Base-by-base conservation (phyloP, 53 echinoderm and acorn worm genomes). In the Temnopleurus reevesii region DNA sequence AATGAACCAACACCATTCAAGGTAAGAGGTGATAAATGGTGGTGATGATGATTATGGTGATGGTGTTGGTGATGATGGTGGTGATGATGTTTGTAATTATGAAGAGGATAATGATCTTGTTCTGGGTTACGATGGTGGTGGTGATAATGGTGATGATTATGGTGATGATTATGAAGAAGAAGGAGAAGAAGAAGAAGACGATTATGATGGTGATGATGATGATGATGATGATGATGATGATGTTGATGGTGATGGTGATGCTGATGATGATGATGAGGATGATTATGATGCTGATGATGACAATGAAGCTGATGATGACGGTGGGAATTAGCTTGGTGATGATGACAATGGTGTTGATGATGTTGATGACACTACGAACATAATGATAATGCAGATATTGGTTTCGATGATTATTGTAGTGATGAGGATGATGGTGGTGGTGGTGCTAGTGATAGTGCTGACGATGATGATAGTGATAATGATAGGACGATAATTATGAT, bases 1-100 rank as follows among this genome's bases (percentile, higher is more conserved):
- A 85, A 95, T 30, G 43, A 86, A 15, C 80, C 85, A 6, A 59
- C 94, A 33, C 94, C 97, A 21, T 97, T 97, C 71, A 97, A 94
- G 92, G 97, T 95, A 81, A 53, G 2, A 59, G 8, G n/a, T 60
- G 2, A 49, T 49, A 9, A 12, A 12, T 49, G 1, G 9, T 27
- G 30, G 10, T 8, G 59, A 59, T 59, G 59, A n/a, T n/a, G n/a
- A n/a, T n/a, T n/a, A n/a, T 9, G 29, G 60, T 27, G 60, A 60
- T 60, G 60, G 59, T 59, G 59, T 26, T 26, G 59, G 4, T 49
- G 49, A 9, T 49, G 49, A 1, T 49, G 49, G 49, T 49, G 49
- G 49, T 23, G 65, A 45, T 51, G 66, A 15, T 51, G 28, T 38
- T n/a, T 34, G 51, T 9, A 71, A 26, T 10, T 41, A 53, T 25